A percentile compares a stretch with the other conserved stretches of the same genome.
These are phyloP conservation scores for Cebuella pygmaea DNA, from an alignment of 2,797 vertebrate species.

Conservation along the genomic window DNA sequence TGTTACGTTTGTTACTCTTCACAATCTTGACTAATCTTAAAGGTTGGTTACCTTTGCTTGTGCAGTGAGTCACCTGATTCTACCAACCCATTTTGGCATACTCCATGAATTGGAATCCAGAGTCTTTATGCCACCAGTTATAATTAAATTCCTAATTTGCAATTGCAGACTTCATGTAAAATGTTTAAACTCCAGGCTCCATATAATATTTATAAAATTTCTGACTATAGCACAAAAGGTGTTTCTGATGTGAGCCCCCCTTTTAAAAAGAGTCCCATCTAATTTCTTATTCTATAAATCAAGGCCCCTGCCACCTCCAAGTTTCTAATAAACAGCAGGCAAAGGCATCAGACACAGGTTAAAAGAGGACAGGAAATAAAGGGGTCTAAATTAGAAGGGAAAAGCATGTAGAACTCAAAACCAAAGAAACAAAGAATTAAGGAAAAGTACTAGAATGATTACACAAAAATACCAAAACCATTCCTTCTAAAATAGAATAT, in stretches of 20 bases:
- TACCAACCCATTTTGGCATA: neutral
- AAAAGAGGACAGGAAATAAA: neutral
- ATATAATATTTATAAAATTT: neutral
- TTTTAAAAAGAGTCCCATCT: neutral
- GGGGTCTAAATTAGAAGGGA: neutral
- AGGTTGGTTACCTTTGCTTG: neutral
- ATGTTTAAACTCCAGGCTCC: neutral
- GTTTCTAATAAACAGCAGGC: neutral
- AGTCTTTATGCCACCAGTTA: neutral
- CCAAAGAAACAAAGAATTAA: neutral
- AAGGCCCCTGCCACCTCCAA: neutral
- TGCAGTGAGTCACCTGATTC: neutral
- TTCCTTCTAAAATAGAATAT: neutral
- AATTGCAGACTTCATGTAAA: neutral
- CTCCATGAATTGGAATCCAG: neutral
- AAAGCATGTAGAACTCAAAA: neutral
- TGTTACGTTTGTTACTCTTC: neutral
- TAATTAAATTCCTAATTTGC: slow-evolving; percentile 17
- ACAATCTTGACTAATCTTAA: neutral
- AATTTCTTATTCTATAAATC: neutral
- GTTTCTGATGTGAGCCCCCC: neutral
- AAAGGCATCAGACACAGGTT: neutral
- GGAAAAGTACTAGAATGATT: neutral
- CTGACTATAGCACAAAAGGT: neutral
- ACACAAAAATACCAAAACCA: neutral